Percentiles rank a stretch among this genome's conserved stretches.
Conservation (phyloP, 2,797 vertebrate genomes). For the Sebastes hopkinsi region DNA sequence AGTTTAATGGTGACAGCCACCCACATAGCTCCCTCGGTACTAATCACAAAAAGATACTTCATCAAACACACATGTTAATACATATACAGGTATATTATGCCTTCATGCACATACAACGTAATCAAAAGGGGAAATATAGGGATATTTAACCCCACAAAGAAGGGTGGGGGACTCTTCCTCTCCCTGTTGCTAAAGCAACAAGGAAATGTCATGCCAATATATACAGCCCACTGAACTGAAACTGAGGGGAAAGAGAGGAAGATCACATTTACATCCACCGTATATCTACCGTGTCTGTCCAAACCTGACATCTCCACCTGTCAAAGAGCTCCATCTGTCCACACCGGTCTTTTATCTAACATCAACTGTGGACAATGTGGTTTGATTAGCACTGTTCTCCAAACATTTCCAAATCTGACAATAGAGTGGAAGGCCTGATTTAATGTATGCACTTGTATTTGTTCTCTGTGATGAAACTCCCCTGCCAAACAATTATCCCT, state of each 20-base stretch:
- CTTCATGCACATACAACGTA: neutral
- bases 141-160: neutral
- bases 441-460: slow-evolving; percentile 7
- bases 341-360: neutral
- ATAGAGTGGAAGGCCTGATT: neutral
- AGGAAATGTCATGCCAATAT: slow-evolving; percentile 36
- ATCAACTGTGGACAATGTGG: slow-evolving; percentile 4
- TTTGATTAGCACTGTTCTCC: neutral
- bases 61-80: neutral
- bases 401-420: slow-evolving; percentile 4
- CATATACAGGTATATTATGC: neutral
- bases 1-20: slow-evolving; percentile 2
- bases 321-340: slow-evolving; percentile 8
- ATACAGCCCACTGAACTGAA: slow-evolving; percentile 30
- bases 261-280: slow-evolving; percentile 19
- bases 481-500: slow-evolving; percentile 45
- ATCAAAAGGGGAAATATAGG: slow-evolving; percentile 2
- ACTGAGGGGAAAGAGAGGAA: slow-evolving; percentile 11
- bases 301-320: slow-evolving; percentile 36
- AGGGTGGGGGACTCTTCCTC: slow-evolving; percentile 4
- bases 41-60: neutral
- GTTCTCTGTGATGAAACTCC: neutral
- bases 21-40: slow-evolving; percentile 16
- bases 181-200: slow-evolving; percentile 67
- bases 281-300: neutral